phyloP scores from a whole-genome alignment of 2,888 invertebrate genomes.

The Pachliopta kotzebuea region DNA sequence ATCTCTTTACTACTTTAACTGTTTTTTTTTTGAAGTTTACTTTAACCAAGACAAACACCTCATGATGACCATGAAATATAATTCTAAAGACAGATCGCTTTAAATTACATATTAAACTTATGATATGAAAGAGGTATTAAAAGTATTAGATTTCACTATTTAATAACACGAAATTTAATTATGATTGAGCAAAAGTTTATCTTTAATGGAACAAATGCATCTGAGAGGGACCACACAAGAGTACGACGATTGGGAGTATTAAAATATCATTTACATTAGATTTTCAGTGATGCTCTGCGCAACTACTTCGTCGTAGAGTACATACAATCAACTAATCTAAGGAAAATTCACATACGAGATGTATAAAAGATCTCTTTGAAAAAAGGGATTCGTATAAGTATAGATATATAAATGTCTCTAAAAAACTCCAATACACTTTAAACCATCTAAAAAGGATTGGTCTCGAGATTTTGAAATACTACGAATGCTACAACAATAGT shows the following conservation, averaged over 20 bases:
- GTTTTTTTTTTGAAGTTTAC: too few relatives aligned
- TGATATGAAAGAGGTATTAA: conserved; percentile 43
- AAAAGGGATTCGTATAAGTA: conserved; percentile 67
- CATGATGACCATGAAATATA: background rate
- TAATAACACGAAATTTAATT: conserved; percentile 41
- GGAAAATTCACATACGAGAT: conserved; percentile 65
- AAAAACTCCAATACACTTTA: conserved; percentile 65
- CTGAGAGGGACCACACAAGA: conserved; percentile 18
- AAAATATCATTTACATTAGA: conserved; percentile 20
- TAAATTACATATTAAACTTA: conserved; percentile 29
- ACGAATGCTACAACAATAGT: conserved; percentile 61
- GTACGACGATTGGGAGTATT: conserved; percentile 23
- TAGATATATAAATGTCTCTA: conserved; percentile 70
- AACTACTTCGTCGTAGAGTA: conserved; percentile 21
- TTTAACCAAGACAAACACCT: too few relatives aligned
- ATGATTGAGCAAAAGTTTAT: conserved; percentile 67
- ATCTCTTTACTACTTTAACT: too few relatives aligned
- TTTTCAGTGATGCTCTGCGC: conserved; percentile 6
- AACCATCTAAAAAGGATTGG: conserved; percentile 73
- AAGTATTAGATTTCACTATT: conserved; percentile 30
- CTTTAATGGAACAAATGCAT: conserved; percentile 42
- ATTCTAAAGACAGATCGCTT: conserved; percentile 15
- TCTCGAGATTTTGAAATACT: conserved; percentile 74
- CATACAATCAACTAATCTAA: conserved; percentile 54
- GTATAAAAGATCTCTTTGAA: conserved; percentile 68